These are phyloP conservation scores for Argya squamiceps DNA, from an alignment of 2,797 vertebrate species.

Conservation along the genomic window DNA sequence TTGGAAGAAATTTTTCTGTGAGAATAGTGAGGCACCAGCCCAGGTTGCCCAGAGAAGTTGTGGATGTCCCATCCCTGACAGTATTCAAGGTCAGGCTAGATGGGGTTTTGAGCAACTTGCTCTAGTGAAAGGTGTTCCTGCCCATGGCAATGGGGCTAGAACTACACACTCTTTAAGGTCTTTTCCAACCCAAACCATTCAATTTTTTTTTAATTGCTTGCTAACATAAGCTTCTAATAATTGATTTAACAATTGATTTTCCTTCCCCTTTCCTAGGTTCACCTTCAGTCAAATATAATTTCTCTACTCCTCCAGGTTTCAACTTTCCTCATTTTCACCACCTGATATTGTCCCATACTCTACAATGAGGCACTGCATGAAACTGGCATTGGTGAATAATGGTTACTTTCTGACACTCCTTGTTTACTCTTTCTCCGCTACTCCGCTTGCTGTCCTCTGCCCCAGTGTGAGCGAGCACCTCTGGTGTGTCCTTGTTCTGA, in stretches of 20 bases:
- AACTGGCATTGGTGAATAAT: background rate
- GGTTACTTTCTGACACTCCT: background rate
- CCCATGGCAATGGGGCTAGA: rapidly evolving
- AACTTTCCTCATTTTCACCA: background rate
- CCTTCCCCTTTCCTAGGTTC: background rate
- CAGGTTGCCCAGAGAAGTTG: background rate
- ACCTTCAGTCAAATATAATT: background rate
- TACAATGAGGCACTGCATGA: background rate
- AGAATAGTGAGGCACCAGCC: background rate
- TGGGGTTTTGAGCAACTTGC: background rate
- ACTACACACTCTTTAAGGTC: background rate
- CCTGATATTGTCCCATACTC: background rate
- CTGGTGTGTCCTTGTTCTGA: background rate
- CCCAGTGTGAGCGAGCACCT: background rate
- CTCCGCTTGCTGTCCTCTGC: background rate
- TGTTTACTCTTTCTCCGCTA: background rate
- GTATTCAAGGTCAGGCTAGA: background rate
- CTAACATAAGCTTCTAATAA: background rate
- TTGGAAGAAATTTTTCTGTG: background rate
- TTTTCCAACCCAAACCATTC: background rate
- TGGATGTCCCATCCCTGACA: background rate
- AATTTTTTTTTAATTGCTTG: background rate
- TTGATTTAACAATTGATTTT: background rate
- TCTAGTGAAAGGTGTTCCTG: background rate
- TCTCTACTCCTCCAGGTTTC: background rate